phyloP scores from a whole-genome alignment of 2,888 invertebrate genomes.

The Drosophila cyrtoloma region DNA sequence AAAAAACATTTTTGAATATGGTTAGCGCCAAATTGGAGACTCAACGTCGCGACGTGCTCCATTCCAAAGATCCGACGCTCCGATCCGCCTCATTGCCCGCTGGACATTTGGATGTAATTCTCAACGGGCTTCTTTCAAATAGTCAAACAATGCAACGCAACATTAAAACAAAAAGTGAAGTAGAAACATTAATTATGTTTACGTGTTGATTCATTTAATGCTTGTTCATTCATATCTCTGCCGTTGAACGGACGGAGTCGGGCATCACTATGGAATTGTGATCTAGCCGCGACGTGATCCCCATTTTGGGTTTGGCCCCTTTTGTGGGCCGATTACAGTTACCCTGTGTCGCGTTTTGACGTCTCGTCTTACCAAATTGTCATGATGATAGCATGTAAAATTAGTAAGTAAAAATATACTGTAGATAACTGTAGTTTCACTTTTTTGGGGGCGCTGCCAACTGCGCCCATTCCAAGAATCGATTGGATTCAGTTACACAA shows the following conservation, averaged over 20 bases:
- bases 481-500: constrained; percentile 45
- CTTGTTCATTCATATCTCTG: constrained; percentile 39
- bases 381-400: constrained; percentile 70
- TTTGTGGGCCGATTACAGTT: constrained; percentile 66
- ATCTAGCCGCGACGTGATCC: constrained; percentile 68
- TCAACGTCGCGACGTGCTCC: constrained; percentile 43
- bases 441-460: constrained; percentile 43
- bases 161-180: constrained; percentile 16
- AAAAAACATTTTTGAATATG: constrained; percentile 57
- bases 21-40: constrained; percentile 62
- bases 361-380: constrained; percentile 48
- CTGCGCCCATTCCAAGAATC: constrained; percentile 66
- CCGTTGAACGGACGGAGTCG: constrained; percentile 19
- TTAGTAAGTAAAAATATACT: constrained; percentile 27
- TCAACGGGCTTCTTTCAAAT: constrained; percentile 51
- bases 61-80: constrained; percentile 11
- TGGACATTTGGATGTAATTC: constrained; percentile 68
- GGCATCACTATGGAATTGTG: constrained; percentile 57
- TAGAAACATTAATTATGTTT: constrained; percentile 62
- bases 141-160: constrained; percentile 2
- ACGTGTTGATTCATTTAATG: constrained; percentile 67
- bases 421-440: constrained; percentile 73
- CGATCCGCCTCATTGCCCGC: constrained; percentile 66
- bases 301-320: constrained; percentile 59
- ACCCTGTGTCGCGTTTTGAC: constrained; percentile 31